phyloP scores from a whole-genome alignment of 2,888 invertebrate species.

The Ophioninae sp. region DNA sequence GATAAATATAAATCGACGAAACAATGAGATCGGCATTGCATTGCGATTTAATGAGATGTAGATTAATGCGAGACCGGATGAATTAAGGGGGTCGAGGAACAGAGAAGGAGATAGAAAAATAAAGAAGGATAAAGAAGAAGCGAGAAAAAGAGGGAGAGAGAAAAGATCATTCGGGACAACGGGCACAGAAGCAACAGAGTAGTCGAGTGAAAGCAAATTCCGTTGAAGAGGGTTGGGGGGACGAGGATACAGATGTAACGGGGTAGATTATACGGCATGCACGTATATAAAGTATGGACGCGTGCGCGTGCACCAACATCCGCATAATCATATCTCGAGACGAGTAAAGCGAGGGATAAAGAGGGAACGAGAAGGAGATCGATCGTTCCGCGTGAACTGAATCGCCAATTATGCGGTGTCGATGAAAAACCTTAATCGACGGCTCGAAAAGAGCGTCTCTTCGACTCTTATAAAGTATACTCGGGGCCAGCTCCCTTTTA shows the following conservation, averaged over 20 bases:
- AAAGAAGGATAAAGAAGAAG: constrained; percentile 14
- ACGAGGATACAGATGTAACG: constrained; percentile 63
- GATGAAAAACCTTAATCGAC: constrained; percentile 63
- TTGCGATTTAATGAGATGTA: constrained; percentile 59
- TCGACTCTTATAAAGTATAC: constrained; percentile 6
- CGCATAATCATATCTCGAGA: constrained; percentile 20
- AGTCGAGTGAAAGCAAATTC: constrained; percentile 64
- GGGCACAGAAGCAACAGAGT: constrained; percentile 32
- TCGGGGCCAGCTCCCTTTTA: constrained; percentile 21
- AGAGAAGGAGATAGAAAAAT: constrained; percentile 15
- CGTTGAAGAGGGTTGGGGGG: constrained; percentile 13
- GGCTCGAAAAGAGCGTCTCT: constrained; percentile 34
- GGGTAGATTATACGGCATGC: constrained; percentile 54
- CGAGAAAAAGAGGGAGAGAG: constrained; percentile 24
- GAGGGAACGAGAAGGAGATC: constrained; percentile 57
- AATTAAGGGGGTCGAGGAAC: constrained; percentile 50
- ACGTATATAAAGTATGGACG: constrained; percentile 2
- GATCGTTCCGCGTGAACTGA: constrained; percentile 65
- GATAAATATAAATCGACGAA: constrained; percentile 48
- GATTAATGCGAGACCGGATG: constrained; percentile 54
- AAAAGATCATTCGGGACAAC: constrained; percentile 21
- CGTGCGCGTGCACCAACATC: background rate
- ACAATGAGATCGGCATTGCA: constrained; percentile 55
- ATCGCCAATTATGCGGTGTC: constrained; percentile 64
- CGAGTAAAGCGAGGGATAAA: constrained; percentile 23